Evolutionary conservation across 2,113 vertebrate genomes (phyloP).

Genomic region (Corythornis cristatus): DNA sequence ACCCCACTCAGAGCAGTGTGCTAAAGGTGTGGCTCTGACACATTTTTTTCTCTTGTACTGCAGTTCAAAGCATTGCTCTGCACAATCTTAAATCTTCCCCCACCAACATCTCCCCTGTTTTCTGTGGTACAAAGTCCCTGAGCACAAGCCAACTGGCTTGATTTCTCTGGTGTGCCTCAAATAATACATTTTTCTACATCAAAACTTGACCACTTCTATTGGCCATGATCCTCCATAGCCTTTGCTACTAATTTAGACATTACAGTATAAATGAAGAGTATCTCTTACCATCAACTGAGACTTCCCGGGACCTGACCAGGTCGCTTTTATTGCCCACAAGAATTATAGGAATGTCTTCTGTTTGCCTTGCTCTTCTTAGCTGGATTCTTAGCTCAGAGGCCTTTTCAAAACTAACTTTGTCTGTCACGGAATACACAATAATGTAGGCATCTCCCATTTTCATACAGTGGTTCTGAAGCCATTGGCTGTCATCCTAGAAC

Average conservation of each 20-base stretch:
- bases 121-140: neutral
- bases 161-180: neutral
- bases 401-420: slow-evolving; percentile 97
- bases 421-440: slow-evolving; percentile 97
- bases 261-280: neutral
- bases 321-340: slow-evolving; percentile 99
- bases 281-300: slow-evolving; percentile 93
- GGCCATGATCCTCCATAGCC: neutral
- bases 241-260: neutral
- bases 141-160: neutral
- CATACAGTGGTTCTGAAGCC: slow-evolving; percentile 96
- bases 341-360: slow-evolving; percentile 97
- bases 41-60: neutral
- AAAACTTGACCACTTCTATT: neutral
- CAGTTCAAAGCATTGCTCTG: neutral
- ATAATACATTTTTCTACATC: neutral
- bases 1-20: neutral
- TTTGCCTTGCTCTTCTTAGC: slow-evolving; percentile 91
- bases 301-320: slow-evolving; percentile 94
- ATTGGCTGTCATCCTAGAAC: slow-evolving; percentile 89
- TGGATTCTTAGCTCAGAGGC: slow-evolving; percentile 96
- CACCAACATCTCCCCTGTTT: neutral
- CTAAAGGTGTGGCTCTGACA: neutral
- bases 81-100: neutral
- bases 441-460: slow-evolving; percentile 97